A percentile compares a stretch with the other conserved stretches of the same genome.
phyloP scores from a whole-genome alignment of 1,140 invertebrate species.

The Heterodera schachtii region DNA sequence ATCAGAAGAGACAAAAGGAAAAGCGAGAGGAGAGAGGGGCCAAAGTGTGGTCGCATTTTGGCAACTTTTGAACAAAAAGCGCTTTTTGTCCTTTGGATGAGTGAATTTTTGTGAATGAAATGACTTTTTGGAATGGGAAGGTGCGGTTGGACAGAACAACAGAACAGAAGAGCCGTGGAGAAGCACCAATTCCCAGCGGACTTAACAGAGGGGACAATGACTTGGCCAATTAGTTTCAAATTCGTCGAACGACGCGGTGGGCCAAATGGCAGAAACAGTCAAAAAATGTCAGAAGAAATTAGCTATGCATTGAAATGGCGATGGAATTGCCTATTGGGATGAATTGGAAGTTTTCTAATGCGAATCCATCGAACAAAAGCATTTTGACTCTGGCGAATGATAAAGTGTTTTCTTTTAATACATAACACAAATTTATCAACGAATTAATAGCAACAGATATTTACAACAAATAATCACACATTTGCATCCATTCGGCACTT shows the following conservation, averaged over 20 bases:
- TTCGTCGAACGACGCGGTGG: neutral
- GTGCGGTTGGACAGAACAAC: no score
- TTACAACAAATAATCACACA: no score
- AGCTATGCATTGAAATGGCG: neutral
- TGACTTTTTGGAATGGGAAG: neutral
- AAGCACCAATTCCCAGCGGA: neutral
- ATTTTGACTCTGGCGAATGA: no score
- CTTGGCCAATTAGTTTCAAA: conserved; percentile 1
- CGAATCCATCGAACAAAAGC: no score
- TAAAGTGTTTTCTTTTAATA: no score
- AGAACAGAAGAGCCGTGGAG: neutral
- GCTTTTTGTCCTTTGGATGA: neutral
- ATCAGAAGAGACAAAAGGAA: neutral
- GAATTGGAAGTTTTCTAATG: no score
- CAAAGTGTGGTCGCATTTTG: conserved; percentile 7
- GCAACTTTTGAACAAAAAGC: neutral
- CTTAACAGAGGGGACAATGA: neutral
- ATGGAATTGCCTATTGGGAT: no score
- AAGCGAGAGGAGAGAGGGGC: neutral
- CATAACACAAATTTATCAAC: no score
- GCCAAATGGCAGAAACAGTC: neutral
- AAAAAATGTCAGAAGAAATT: neutral
- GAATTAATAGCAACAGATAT: no score
- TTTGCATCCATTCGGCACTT: no score
- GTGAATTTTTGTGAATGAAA: neutral